Percentiles rank a stretch among this genome's conserved stretches.
Conservation (phyloP, 2,113 vertebrate species). For the Nyctereutes procyonoides region DNA sequence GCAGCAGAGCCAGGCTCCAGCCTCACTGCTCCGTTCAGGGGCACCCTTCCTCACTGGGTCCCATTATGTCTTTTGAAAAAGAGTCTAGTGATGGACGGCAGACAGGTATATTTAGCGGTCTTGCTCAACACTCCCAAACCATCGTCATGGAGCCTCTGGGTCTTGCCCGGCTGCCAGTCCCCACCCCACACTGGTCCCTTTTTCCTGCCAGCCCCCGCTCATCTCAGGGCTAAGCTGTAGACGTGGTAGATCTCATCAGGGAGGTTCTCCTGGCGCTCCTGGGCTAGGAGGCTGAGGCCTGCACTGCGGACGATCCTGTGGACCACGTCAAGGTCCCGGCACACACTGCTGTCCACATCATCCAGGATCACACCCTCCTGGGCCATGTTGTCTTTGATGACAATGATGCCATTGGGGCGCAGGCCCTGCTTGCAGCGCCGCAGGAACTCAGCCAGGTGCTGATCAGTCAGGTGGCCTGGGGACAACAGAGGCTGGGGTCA, state of each 20-base stretch:
- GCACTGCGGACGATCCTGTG: conserved; percentile 88
- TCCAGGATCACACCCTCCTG: conserved; percentile 96
- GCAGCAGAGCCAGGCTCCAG: background rate
- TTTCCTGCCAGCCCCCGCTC: background rate
- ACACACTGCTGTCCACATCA: conserved; percentile 98
- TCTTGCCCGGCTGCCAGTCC: background rate
- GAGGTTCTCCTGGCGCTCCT: conserved; percentile 95
- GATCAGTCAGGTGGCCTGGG: conserved; percentile 95
- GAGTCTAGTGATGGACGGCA: conserved; percentile 68
- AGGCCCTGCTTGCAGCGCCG: conserved; percentile 91
- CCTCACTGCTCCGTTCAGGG: background rate
- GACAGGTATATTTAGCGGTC: conserved; percentile 78
- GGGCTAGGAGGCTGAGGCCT: conserved; percentile 90
- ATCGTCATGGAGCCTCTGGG: background rate
- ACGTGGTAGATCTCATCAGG: conserved; percentile 98
- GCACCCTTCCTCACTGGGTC: background rate
- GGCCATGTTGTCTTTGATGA: conserved; percentile 98
- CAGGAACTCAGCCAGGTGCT: conserved; percentile 94
- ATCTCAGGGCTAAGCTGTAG: conserved; percentile 95
- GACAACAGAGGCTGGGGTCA: background rate
- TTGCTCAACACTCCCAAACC: conserved; percentile 36
- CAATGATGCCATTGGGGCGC: conserved; percentile 92
- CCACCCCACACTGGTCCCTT: background rate
- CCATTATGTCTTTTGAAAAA: background rate
- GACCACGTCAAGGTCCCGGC: conserved; percentile 92